Percentiles rank a stretch among this genome's conserved stretches.
phyloP scores from a whole-genome alignment of 2,888 invertebrate species.

The Melikaiella ostensackeni region DNA sequence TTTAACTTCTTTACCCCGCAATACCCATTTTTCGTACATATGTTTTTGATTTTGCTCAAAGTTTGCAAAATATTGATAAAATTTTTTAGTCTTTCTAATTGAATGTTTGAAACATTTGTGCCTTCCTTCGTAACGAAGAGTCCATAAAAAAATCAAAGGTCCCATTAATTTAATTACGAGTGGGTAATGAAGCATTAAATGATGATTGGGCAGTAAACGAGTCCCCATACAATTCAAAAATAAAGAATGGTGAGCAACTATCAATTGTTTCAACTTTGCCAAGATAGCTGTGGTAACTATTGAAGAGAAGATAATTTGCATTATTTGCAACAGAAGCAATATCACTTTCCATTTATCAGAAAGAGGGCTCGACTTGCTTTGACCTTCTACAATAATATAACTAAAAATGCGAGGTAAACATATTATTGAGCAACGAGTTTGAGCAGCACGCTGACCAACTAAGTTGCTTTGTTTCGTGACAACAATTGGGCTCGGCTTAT shows the following conservation, averaged over 20 bases:
- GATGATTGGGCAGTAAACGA: conserved; percentile 48
- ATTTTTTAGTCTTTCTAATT: conserved; percentile 42
- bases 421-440: conserved; percentile 48
- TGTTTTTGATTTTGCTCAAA: conserved; percentile 43
- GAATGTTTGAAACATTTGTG: conserved; percentile 50
- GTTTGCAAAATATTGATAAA: conserved; percentile 46
- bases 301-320: conserved; percentile 44
- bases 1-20: conserved; percentile 21
- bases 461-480: conserved; percentile 48
- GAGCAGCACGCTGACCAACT: conserved; percentile 53
- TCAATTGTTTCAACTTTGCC: conserved; percentile 37
- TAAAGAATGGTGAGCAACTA: conserved; percentile 41
- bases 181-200: conserved; percentile 49
- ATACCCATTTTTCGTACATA: conserved; percentile 39
- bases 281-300: conserved; percentile 40
- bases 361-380: neutral
- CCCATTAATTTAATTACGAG: conserved; percentile 41
- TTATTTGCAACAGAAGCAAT: conserved; percentile 44
- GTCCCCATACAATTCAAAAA: conserved; percentile 36
- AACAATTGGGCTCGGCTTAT: conserved; percentile 52
- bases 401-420: conserved; percentile 43
- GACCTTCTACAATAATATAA: conserved; percentile 34
- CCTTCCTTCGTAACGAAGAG: conserved; percentile 47
- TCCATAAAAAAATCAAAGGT: conserved; percentile 42
- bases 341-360: conserved; percentile 43